phyloP scores from a whole-genome alignment of 2,113 vertebrate genomes.

The Eulemur macaco region DNA sequence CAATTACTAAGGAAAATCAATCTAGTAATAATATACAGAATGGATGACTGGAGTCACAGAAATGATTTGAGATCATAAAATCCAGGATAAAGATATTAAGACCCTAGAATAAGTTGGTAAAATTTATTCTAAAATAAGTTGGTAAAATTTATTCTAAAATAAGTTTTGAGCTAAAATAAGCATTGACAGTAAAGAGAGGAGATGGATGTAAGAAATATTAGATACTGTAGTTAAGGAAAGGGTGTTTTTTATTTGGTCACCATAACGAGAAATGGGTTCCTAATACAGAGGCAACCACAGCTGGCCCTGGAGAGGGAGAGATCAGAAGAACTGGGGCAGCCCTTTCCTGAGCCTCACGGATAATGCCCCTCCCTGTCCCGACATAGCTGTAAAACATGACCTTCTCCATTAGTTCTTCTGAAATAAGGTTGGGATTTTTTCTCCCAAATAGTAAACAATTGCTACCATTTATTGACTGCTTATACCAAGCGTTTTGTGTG shows the following conservation, averaged over 20 bases:
- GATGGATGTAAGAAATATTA: background rate
- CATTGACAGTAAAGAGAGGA: background rate
- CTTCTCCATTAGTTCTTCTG: background rate
- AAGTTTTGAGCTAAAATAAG: background rate
- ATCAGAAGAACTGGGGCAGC: too few relatives aligned
- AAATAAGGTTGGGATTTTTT: background rate
- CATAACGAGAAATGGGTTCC: background rate
- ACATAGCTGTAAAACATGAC: background rate
- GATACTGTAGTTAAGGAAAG: background rate
- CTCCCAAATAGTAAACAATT: background rate
- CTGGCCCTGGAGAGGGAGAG: background rate
- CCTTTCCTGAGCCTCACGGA: background rate
- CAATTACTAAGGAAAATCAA: background rate
- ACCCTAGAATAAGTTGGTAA: background rate
- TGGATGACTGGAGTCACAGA: background rate
- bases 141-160: background rate
- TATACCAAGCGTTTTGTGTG: background rate
- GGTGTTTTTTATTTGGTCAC: background rate
- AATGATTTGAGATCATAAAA: background rate
- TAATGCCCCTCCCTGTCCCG: background rate
- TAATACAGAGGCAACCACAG: background rate
- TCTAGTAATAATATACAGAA: background rate
- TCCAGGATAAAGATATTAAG: background rate
- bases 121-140: background rate
- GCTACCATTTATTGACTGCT: background rate